Base-by-base conservation (phyloP, 2,113 vertebrate species). In the Pachypanchax playfairii region DNA sequence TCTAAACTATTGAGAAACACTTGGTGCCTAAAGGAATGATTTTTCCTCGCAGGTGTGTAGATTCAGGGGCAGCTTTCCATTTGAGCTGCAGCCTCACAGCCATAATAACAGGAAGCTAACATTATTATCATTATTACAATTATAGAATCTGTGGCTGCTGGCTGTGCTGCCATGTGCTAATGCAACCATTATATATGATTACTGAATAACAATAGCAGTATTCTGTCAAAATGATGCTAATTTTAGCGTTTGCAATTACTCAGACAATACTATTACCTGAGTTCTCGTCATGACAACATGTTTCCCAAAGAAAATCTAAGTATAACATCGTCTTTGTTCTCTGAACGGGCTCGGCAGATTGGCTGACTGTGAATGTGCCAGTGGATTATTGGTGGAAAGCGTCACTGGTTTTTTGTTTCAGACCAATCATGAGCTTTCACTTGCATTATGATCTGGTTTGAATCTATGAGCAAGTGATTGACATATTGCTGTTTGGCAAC, bases 31-130 rank as follows among this genome's bases (percentile, higher is more conserved):
- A n/a, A 55, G 48, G 28, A 46, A 38, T 25, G n/a, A 49, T 11
- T 26, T 39, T 51, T 8, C 24, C 7, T 47, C 39, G 48, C 58
- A 71, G 48, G 25, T 6, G 55, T 35, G 56, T 13, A n/a, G 51
- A 56, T 80, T 13, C 52, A 46, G 66, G 25, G 43, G 49, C 46
- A 25, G 55, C 20, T 38, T 51, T 65, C 21, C 11, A 17, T 44
- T 20, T 25, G 22, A 49, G 14, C 46, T 70, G 13, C 43, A 56
- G 60, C 43, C 70, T 72, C 51, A 72, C 71, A 64, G 46, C 69
- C n/a, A 43, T 83, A 89, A 88, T 82, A 85, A 71, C 86, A 91
- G 84, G 83, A 89, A 87, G 69, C 60, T 49, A 69, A 42, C 43
- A 31, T 64, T 80, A 80, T 82, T 82, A 82, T 84, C 53, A 79